These are phyloP conservation scores for Escarpia spicata DNA, from an alignment of 2,888 invertebrate genomes.

Conservation along the genomic window DNA sequence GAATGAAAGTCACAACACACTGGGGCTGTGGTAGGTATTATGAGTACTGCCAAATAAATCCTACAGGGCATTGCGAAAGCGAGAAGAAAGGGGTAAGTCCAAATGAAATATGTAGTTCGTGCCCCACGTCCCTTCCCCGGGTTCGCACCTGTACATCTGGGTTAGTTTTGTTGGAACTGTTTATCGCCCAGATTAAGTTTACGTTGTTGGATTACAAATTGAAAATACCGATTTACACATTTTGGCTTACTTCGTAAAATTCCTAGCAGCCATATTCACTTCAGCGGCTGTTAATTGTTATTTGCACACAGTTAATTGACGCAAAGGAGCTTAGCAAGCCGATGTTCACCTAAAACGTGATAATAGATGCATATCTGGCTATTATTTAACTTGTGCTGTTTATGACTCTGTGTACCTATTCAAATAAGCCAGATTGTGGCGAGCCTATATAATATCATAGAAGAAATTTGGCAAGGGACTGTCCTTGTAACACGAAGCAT, in stretches of 20 bases:
- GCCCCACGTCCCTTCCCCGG: no score
- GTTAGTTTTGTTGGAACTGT: not conserved
- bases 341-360: not conserved
- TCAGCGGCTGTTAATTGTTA: not conserved
- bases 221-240: no score
- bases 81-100: no score
- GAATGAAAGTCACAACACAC: no score
- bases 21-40: no score
- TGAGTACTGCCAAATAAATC: no score
- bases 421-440: not conserved
- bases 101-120: no score
- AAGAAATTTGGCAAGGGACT: not conserved
- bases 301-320: not conserved
- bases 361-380: not conserved
- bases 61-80: no score
- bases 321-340: not conserved
- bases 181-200: not conserved
- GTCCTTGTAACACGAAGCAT: not conserved
- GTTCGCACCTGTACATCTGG: not conserved
- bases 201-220: not conserved
- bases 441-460: not conserved
- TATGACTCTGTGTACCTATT: not conserved
- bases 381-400: not conserved
- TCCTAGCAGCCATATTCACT: not conserved
- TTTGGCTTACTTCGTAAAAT: not conserved